phyloP scores from a whole-genome alignment of 2,113 vertebrate species.

The Salvelinus namaycush region DNA sequence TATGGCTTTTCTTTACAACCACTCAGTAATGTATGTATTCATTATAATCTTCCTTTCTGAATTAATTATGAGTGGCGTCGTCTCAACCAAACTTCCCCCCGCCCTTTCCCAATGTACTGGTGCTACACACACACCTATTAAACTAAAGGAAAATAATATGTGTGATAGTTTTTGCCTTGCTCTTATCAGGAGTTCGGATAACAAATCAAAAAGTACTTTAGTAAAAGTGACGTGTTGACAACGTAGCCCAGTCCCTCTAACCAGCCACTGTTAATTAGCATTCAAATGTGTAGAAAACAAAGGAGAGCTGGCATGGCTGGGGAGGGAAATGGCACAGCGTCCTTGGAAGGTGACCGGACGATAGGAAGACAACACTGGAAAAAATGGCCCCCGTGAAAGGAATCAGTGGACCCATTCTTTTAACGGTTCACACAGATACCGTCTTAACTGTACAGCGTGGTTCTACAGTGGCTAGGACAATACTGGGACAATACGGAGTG shows the following conservation, averaged over 20 bases:
- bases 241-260: not conserved
- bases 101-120: too few species aligned
- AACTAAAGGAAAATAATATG: too few species aligned
- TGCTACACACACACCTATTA: too few species aligned
- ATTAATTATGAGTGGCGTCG: not conserved
- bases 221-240: not conserved
- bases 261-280: slow-evolving; percentile 32
- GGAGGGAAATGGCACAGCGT: not conserved
- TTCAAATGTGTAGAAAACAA: slow-evolving; percentile 22
- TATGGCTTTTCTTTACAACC: too few species aligned
- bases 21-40: not conserved
- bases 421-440: slow-evolving; percentile 29
- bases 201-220: not conserved
- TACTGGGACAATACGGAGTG: slow-evolving; percentile 34
- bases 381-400: slow-evolving; percentile 36
- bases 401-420: slow-evolving; percentile 37
- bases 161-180: not conserved
- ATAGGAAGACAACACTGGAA: not conserved
- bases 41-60: not conserved
- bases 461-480: slow-evolving; percentile 43
- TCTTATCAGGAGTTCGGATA: not conserved
- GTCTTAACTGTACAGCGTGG: slow-evolving; percentile 55
- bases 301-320: not conserved
- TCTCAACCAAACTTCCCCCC: too few species aligned
- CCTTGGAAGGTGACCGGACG: not conserved